phyloP scores from a whole-genome alignment of 2,113 vertebrate genomes.

The Hucho hucho region DNA sequence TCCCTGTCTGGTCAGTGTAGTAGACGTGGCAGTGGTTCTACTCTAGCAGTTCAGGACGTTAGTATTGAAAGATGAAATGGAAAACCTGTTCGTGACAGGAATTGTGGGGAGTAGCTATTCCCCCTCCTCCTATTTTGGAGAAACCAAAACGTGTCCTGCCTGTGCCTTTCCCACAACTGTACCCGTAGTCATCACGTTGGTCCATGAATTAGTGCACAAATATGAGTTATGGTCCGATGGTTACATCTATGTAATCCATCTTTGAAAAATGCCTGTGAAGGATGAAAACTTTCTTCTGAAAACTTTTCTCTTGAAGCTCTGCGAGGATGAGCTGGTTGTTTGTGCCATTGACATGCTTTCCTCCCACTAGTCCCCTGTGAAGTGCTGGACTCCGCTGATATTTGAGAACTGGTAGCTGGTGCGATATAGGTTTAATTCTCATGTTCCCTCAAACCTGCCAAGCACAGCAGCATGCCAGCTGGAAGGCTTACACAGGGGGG shows the following conservation, averaged over 20 bases:
- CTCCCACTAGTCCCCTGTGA: slow-evolving; percentile 71
- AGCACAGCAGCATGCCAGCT: slow-evolving; percentile 75
- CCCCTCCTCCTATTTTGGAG: background rate
- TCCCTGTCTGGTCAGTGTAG: background rate
- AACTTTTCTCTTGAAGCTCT: slow-evolving; percentile 64
- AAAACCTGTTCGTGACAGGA: background rate
- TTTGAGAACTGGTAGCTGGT: slow-evolving; percentile 74
- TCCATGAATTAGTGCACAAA: background rate
- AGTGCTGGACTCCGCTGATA: slow-evolving; percentile 81
- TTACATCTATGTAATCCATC: slow-evolving; percentile 13
- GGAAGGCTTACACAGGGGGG: slow-evolving; percentile 72
- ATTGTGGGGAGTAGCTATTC: background rate
- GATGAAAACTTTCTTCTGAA: slow-evolving; percentile 47
- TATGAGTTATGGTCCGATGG: background rate
- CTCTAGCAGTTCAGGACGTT: background rate
- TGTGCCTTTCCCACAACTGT: background rate
- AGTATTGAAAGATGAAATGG: background rate
- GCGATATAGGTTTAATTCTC: slow-evolving; percentile 82
- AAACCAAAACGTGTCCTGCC: background rate
- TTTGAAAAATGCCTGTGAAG: background rate
- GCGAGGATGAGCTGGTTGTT: slow-evolving; percentile 65
- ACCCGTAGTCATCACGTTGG: background rate
- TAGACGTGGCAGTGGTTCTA: background rate
- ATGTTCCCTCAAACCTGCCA: slow-evolving; percentile 76
- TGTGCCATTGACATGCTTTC: slow-evolving; percentile 64